Evolutionary conservation across 2,113 vertebrate species (phyloP).

Genomic region (Corydoras maculifer): DNA sequence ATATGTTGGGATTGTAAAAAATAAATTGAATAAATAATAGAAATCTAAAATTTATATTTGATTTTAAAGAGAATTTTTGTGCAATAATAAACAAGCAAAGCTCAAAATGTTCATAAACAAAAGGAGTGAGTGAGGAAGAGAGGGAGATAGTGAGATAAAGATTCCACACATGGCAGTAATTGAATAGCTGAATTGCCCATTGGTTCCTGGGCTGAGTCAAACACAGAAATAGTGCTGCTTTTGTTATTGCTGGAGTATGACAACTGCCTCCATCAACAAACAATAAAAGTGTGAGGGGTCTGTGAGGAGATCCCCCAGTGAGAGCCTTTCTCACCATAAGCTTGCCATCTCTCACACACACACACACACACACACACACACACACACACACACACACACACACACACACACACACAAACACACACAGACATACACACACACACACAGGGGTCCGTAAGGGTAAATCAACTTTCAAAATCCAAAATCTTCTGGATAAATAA

Average conservation of each 20-base stretch:
- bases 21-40: too few species aligned
- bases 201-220: conserved; percentile 70
- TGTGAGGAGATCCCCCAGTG: conserved; percentile 22
- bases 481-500: neutral
- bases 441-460: neutral
- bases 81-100: neutral
- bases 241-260: conserved; percentile 70
- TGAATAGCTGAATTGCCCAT: conserved; percentile 68
- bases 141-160: conserved; percentile 43
- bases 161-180: conserved; percentile 73
- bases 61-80: too few species aligned
- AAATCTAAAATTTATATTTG: too few species aligned
- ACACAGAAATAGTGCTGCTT: conserved; percentile 66
- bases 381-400: neutral
- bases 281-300: conserved; percentile 39
- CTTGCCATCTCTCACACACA: conserved; percentile 4
- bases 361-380: neutral
- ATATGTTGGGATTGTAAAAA: too few species aligned
- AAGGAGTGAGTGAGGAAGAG: conserved; percentile 39
- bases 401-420: conserved; percentile 3
- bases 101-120: neutral
- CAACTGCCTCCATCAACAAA: conserved; percentile 65
- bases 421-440: neutral
- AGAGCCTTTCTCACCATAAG: conserved; percentile 32
- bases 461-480: neutral